These are phyloP conservation scores for Epinotia nisella DNA, from an alignment of 2,888 invertebrate species.

Conservation along the genomic window DNA sequence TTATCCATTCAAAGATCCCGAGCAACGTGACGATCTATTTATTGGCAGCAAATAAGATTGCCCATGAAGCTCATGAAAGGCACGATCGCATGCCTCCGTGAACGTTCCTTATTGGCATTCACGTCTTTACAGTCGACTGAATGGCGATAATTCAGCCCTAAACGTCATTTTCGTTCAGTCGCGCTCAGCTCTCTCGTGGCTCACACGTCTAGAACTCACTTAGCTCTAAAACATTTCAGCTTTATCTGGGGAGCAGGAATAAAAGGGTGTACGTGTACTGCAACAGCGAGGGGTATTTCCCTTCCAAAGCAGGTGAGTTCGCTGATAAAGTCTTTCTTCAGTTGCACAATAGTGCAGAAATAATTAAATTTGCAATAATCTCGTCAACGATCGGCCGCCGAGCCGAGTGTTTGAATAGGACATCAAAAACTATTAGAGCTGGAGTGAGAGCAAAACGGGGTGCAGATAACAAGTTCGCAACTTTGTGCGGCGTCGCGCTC, in stretches of 20 bases:
- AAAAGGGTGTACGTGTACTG: constrained; percentile 7
- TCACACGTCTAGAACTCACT: constrained; percentile 48
- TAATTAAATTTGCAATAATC: constrained; percentile 49
- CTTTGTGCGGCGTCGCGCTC: constrained; percentile 47
- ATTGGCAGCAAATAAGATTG: constrained; percentile 68
- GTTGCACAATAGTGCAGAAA: constrained; percentile 36
- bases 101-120: constrained; percentile 61
- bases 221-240: constrained; percentile 3
- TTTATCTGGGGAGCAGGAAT: neutral
- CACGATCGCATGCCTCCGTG: constrained; percentile 61
- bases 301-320: constrained; percentile 30
- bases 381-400: constrained; percentile 43
- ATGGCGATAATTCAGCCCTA: constrained; percentile 24
- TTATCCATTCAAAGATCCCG: constrained; percentile 32
- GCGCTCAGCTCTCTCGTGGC: constrained; percentile 51
- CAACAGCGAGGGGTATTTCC: constrained; percentile 30
- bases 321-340: constrained; percentile 34
- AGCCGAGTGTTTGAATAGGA: constrained; percentile 48
- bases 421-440: constrained; percentile 57
- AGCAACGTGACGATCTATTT: constrained; percentile 47
- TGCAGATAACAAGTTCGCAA: constrained; percentile 54
- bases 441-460: constrained; percentile 47
- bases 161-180: constrained; percentile 50
- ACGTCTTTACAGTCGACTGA: constrained; percentile 53
- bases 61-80: constrained; percentile 56